A percentile compares a stretch with the other conserved stretches of the same genome.
Evolutionary conservation across 1,140 invertebrate genomes (phyloP).

Genomic region (Diabrotica virgifera): DNA sequence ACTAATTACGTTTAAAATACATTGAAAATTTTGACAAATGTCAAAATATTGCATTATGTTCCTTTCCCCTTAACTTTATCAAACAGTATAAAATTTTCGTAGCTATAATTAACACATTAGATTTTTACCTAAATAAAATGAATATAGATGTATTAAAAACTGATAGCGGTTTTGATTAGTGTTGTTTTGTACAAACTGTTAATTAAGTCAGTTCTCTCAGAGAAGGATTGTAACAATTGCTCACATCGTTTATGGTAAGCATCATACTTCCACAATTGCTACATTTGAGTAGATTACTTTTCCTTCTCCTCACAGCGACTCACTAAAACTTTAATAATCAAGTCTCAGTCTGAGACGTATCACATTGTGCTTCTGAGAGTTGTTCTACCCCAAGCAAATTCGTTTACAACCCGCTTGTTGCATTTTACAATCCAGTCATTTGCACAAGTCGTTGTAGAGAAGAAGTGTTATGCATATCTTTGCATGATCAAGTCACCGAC

Average conservation of each 20-base stretch:
- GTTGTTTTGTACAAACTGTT: too few relatives aligned
- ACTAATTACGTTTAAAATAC: too few relatives aligned
- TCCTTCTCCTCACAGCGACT: not conserved
- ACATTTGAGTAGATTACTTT: constrained; percentile 2
- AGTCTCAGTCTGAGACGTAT: constrained; percentile 14
- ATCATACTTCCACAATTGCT: not conserved
- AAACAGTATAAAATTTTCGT: too few relatives aligned
- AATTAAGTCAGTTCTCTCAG: too few relatives aligned
- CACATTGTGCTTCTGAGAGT: constrained; percentile 18
- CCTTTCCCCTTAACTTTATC: too few relatives aligned
- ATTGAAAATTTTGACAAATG: too few relatives aligned
- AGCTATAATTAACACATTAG: too few relatives aligned
- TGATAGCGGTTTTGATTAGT: too few relatives aligned
- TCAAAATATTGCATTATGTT: too few relatives aligned
- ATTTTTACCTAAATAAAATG: too few relatives aligned
- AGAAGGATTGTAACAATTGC: too few relatives aligned
- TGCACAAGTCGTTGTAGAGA: constrained; percentile 13
- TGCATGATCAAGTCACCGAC: constrained; percentile 15
- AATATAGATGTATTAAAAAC: too few relatives aligned
- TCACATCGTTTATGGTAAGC: not conserved
- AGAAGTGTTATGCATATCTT: constrained; percentile 20
- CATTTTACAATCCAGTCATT: constrained; percentile 15
- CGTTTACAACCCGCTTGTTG: constrained; percentile 24
- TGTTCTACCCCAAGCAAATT: constrained; percentile 17
- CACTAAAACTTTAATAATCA: constrained; percentile 3